Percentiles rank a stretch among this genome's conserved stretches.
phyloP scores from a whole-genome alignment of 1,140 invertebrate species.

The Choristoneura fumiferana region DNA sequence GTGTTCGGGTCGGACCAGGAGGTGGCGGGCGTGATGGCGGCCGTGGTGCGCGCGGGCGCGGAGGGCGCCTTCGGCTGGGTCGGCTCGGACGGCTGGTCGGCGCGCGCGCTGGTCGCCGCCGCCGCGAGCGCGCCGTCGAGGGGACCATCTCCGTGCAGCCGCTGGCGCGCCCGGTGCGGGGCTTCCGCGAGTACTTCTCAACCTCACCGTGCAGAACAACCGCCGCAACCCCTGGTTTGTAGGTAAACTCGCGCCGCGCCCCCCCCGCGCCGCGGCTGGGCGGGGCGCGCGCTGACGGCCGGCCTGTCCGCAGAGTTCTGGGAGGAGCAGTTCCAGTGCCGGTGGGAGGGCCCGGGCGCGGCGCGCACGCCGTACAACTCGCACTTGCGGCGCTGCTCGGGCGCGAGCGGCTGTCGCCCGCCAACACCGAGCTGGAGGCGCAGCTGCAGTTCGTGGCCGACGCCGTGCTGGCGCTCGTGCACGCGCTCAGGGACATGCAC shows the following conservation, averaged over 20 bases:
- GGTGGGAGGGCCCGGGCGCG: slow-evolving; percentile 83
- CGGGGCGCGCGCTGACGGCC: too few relatives aligned
- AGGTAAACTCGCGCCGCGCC: slow-evolving; percentile 81
- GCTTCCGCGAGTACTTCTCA: slow-evolving; percentile 95
- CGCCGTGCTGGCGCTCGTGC: slow-evolving; percentile 93
- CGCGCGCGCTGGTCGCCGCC: slow-evolving; percentile 90
- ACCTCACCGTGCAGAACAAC: slow-evolving; percentile 91
- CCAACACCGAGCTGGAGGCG: slow-evolving; percentile 91
- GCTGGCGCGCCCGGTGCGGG: slow-evolving; percentile 90
- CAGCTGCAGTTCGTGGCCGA: slow-evolving; percentile 97
- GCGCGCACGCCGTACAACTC: slow-evolving; percentile 88
- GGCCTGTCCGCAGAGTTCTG: slow-evolving; percentile 88
- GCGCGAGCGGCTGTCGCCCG: slow-evolving; percentile 83
- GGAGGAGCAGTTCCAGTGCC: slow-evolving; percentile 94
- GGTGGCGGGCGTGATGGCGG: slow-evolving; percentile 95
- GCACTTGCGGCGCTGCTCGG: slow-evolving; percentile 83
- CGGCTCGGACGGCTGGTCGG: slow-evolving; percentile 96
- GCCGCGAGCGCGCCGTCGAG: slow-evolving; percentile 93
- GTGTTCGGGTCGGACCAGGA: slow-evolving; percentile 98
- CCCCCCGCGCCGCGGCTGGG: too few relatives aligned
- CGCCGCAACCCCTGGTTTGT: slow-evolving; percentile 95
- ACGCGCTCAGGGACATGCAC: slow-evolving; percentile 93
- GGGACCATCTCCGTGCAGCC: slow-evolving; percentile 96
- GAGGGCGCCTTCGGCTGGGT: slow-evolving; percentile 96
- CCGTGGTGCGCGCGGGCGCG: slow-evolving; percentile 91